Conservation (phyloP, 2,888 invertebrate species). For the Polydrusus pterygomalis region DNA sequence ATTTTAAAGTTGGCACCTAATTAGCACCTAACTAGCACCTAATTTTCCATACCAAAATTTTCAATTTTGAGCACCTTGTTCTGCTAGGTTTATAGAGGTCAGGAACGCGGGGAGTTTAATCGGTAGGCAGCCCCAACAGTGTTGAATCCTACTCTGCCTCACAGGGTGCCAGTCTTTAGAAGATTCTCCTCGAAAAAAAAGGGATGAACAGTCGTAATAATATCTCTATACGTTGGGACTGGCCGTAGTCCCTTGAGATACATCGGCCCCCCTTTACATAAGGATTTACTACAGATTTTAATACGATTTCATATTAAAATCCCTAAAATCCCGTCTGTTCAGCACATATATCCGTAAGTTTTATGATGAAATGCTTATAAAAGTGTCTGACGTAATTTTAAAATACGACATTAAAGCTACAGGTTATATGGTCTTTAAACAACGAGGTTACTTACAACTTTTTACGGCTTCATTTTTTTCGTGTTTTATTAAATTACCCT, state of each 20-base stretch:
- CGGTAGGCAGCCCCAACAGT: no score
- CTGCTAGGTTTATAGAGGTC: no score
- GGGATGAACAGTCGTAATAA: no score
- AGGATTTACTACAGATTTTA: slow-evolving; percentile 49
- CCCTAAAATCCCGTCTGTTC: slow-evolving; percentile 44
- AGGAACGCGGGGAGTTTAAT: no score
- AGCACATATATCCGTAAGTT: slow-evolving; percentile 50
- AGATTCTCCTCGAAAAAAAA: no score
- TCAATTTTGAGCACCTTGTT: no score
- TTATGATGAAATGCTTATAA: slow-evolving; percentile 54
- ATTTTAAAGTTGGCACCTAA: no score
- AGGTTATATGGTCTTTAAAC: slow-evolving; percentile 42
- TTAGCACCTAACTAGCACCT: no score
- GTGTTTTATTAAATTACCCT: slow-evolving; percentile 45
- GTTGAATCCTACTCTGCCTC: no score
- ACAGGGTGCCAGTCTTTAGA: no score
- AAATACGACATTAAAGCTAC: slow-evolving; percentile 47
- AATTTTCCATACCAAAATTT: no score
- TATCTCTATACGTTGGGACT: neutral
- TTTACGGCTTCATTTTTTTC: slow-evolving; percentile 25
- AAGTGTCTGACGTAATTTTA: slow-evolving; percentile 53
- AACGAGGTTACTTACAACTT: slow-evolving; percentile 43
- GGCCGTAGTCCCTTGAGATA: slow-evolving; percentile 9
- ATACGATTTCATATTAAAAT: slow-evolving; percentile 52
- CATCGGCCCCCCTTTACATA: slow-evolving; percentile 37